Evolutionary conservation across 2,113 vertebrate genomes (phyloP), one percentile per base, ranked within the genome.

Genomic region (Atractosteus spatula): DNA sequence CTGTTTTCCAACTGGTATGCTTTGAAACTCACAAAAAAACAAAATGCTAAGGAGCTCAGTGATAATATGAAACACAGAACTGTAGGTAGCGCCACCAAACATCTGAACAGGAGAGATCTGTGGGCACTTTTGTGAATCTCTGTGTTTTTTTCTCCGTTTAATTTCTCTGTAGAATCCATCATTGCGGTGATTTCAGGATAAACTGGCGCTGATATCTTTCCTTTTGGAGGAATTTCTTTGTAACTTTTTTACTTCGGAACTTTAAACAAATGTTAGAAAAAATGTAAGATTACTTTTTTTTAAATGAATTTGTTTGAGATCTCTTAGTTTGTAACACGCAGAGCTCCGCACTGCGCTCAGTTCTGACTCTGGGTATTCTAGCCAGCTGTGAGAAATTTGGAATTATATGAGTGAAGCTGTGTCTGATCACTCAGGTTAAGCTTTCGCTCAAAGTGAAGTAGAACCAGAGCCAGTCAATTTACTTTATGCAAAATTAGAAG

Each of bases 1-100:
- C 94, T 83, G 77, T 80, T 90, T 89, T 94, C 94, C 85, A 96
- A 89, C 81, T 92, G 89, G 64, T 83, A 84, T 55, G 94, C 94
- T 87, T 89, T 94, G 78, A 92, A 82, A 77, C 90, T 91, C 89
- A 96, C 90, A 74, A 95, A 84, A 70, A 96, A 86, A 80, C 95
- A 95, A 82, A 92, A 85, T 74, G 84, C 89, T 71, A 95, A 87
- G 65, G 95, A 92, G 80, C 87, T 80, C 71, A 92, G 70, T 16
- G 91, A 93, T 80, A 94, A 81, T 51, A 94, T 89, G 66, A 96
- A 77, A 75, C 94, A 92, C 78, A 94, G 79, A 0, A 77, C 75
- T 44, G 87, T 74, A 29, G 87, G 84, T 10, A 88, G 77, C 8
- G 88, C 84, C 43, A 85, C 79, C n/a, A 84, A 65, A 78, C 86